A percentile compares a stretch with the other conserved stretches of the same genome.
Conservation (phyloP, 2,888 invertebrate genomes). For the Eledone cirrhosa region DNA sequence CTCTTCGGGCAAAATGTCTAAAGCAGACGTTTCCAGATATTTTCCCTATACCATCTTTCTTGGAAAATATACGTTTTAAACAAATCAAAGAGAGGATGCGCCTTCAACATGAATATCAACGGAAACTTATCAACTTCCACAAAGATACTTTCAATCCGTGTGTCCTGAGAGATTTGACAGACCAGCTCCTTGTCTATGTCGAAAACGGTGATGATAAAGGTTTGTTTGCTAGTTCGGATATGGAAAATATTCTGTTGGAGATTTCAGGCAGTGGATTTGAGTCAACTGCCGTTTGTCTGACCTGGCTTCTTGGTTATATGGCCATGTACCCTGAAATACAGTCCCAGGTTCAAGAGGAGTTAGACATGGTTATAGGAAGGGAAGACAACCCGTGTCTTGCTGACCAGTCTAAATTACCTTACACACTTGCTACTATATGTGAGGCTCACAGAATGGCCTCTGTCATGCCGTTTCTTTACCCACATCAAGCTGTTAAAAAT, state of each 20-base stretch:
- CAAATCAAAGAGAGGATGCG: constrained; percentile 40
- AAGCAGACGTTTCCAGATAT: constrained; percentile 20
- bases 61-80: constrained; percentile 34
- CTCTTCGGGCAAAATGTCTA: constrained; percentile 35
- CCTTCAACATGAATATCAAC: constrained; percentile 44
- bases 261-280: constrained; percentile 47
- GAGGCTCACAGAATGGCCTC: constrained; percentile 52
- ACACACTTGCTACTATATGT: constrained; percentile 53
- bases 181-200: constrained; percentile 51
- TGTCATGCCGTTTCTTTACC: constrained; percentile 51
- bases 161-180: constrained; percentile 46
- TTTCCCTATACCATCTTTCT: constrained; percentile 18
- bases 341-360: constrained; percentile 47
- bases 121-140: constrained; percentile 50
- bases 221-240: constrained; percentile 46
- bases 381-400: constrained; percentile 47
- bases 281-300: constrained; percentile 42
- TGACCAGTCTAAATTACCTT: constrained; percentile 53
- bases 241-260: constrained; percentile 50
- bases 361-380: constrained; percentile 49
- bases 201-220: constrained; percentile 51
- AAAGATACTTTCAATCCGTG: constrained; percentile 54
- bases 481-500: constrained; percentile 45
- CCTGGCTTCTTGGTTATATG: constrained; percentile 54
- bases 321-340: constrained; percentile 50